These are phyloP conservation scores for Mythimna vitellina DNA, from an alignment of 2,888 invertebrate genomes.

Conservation along the genomic window DNA sequence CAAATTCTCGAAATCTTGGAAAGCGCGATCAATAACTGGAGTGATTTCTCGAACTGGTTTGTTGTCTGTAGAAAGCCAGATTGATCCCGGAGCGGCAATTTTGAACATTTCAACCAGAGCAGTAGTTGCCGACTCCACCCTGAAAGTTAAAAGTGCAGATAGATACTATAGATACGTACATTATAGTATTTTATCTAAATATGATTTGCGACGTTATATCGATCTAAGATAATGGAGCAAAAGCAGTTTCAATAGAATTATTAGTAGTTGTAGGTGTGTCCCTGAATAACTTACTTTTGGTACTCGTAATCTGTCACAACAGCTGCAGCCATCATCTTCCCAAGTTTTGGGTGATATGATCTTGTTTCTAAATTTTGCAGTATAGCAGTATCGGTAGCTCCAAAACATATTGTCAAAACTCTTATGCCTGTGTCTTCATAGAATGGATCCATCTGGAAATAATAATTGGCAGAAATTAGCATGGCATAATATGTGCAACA, in stretches of 20 bases:
- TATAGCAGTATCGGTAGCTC: slow-evolving; percentile 71
- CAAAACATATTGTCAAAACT: slow-evolving; percentile 70
- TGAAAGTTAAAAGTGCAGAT: slow-evolving; percentile 43
- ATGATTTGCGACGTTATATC: background rate
- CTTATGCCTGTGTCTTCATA: slow-evolving; percentile 68
- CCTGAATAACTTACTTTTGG: slow-evolving; percentile 59
- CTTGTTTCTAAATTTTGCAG: slow-evolving; percentile 62
- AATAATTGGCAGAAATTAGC: background rate
- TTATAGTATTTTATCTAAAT: background rate
- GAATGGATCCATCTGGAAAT: slow-evolving; percentile 68
- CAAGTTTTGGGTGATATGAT: slow-evolving; percentile 55
- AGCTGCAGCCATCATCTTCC: slow-evolving; percentile 20
- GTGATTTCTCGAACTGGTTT: slow-evolving; percentile 68
- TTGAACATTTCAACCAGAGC: slow-evolving; percentile 65
- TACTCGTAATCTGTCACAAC: background rate
- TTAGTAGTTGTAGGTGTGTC: background rate
- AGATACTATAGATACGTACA: background rate
- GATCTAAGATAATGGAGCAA: background rate
- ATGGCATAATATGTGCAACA: background rate
- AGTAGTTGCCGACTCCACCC: slow-evolving; percentile 66
- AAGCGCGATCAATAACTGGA: slow-evolving; percentile 53
- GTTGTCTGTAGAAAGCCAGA: slow-evolving; percentile 64
- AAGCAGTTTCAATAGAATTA: background rate
- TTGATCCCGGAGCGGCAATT: slow-evolving; percentile 65
- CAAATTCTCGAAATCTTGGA: slow-evolving; percentile 46